These are phyloP conservation scores for Istiophorus platypterus DNA, from an alignment of 2,113 vertebrate species.

Conservation along the genomic window DNA sequence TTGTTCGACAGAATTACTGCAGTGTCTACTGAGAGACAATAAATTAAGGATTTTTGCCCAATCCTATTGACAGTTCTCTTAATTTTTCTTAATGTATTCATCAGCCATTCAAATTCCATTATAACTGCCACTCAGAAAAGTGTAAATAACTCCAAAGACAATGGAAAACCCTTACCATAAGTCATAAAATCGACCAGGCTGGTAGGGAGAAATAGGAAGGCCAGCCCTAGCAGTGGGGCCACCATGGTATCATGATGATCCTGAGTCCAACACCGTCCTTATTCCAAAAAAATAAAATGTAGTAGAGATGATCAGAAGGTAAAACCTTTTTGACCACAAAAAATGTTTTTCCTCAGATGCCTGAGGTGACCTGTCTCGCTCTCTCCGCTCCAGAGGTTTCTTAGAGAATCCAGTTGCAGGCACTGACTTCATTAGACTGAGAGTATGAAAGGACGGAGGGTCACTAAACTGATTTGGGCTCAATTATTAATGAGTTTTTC, in stretches of 20 bases:
- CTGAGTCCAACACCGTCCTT: conserved; percentile 47
- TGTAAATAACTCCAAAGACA: not conserved
- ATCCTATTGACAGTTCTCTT: not conserved
- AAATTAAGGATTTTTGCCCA: not conserved
- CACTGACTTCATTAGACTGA: conserved; percentile 68
- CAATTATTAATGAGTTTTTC: conserved; percentile 71
- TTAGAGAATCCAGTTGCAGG: conserved; percentile 41
- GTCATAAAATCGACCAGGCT: conserved; percentile 19
- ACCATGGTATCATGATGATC: conserved; percentile 82
- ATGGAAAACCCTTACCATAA: conserved; percentile 57
- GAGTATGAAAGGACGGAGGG: conserved; percentile 60
- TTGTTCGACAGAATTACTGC: not conserved
- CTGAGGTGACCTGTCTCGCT: not conserved
- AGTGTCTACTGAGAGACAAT: not conserved
- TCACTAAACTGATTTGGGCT: conserved; percentile 74
- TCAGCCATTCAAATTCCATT: not conserved
- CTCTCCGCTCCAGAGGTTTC: conserved; percentile 10
- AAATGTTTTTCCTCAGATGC: not conserved
- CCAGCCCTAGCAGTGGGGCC: conserved; percentile 68
- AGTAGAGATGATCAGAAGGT: not conserved
- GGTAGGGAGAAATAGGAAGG: conserved; percentile 59
- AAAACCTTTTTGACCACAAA: not conserved
- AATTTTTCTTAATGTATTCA: not conserved
- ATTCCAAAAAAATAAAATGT: conserved; percentile 20
- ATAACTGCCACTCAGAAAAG: not conserved